Conservation (phyloP, 2,888 invertebrate species). For the Epinotia ramella region DNA sequence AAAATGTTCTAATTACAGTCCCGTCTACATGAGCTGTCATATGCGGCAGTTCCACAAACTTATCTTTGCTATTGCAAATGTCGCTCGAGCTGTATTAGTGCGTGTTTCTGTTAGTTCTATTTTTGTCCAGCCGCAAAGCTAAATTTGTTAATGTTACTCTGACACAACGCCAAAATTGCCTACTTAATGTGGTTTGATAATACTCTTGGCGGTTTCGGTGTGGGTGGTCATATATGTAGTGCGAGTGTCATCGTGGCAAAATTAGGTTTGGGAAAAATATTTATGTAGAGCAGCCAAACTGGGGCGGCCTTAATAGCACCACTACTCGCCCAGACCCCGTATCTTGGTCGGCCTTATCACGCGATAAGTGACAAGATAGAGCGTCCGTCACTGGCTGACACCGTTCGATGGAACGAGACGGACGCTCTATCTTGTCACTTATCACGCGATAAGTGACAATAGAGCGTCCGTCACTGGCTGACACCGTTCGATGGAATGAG, state of each 20-base stretch:
- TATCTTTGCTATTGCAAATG: background rate
- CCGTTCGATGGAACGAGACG: too few species aligned
- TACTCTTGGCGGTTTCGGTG: background rate
- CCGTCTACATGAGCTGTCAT: constrained; percentile 4
- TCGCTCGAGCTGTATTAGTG: background rate
- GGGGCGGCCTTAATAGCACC: too few species aligned
- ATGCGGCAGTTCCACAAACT: background rate
- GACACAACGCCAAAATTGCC: constrained; percentile 1
- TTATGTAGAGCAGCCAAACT: too few species aligned
- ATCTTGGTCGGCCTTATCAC: too few species aligned
- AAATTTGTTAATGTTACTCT: constrained; percentile 2
- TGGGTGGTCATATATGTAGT: background rate
- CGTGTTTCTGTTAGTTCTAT: background rate
- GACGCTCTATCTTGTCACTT: too few species aligned
- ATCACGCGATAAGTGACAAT: too few species aligned
- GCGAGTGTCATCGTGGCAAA: background rate
- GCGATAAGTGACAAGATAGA: too few species aligned
- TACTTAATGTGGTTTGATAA: constrained; percentile 18
- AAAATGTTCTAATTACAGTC: constrained; percentile 7
- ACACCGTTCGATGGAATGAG: too few species aligned
- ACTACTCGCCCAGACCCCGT: too few species aligned
- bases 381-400: too few species aligned
- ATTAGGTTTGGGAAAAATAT: background rate
- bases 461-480: too few species aligned
- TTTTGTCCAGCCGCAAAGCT: constrained; percentile 2